Conservation (phyloP, 1,140 invertebrate genomes). For the Calephelis virginiensis region DNA sequence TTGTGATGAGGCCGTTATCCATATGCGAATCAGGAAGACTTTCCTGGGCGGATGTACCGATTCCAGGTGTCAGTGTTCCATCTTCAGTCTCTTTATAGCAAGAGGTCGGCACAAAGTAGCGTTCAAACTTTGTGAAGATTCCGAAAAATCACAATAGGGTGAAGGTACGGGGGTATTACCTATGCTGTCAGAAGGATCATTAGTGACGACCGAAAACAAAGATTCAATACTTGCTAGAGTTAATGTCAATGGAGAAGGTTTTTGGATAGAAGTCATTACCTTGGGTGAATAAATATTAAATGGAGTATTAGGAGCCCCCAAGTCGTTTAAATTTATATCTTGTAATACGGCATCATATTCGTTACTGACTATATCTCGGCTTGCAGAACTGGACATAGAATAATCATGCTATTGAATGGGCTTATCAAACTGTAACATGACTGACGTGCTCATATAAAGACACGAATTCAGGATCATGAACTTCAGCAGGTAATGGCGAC, state of each 20-base stretch:
- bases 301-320: conserved; percentile 13
- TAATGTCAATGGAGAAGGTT: conserved; percentile 18
- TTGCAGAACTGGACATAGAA: conserved; percentile 17
- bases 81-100: background rate
- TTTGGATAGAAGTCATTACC: conserved; percentile 13
- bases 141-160: conserved; percentile 16
- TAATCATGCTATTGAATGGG: conserved; percentile 4
- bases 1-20: background rate
- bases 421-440: conserved; percentile 11
- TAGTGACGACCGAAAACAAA: conserved; percentile 12
- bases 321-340: conserved; percentile 11
- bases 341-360: conserved; percentile 9
- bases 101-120: conserved; percentile 12
- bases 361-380: conserved; percentile 12
- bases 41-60: background rate
- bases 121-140: conserved; percentile 13
- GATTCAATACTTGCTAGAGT: conserved; percentile 9
- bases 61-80: background rate
- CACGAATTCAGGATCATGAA: conserved; percentile 18
- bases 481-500: conserved; percentile 15
- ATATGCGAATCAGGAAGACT: background rate
- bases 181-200: conserved; percentile 14
- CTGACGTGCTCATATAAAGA: conserved; percentile 2
- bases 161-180: conserved; percentile 7
- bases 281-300: conserved; percentile 21